Evolutionary conservation across 2,113 vertebrate genomes (phyloP), one percentile per base, ranked within the genome.

Genomic region (Microtus ochrogaster): DNA sequence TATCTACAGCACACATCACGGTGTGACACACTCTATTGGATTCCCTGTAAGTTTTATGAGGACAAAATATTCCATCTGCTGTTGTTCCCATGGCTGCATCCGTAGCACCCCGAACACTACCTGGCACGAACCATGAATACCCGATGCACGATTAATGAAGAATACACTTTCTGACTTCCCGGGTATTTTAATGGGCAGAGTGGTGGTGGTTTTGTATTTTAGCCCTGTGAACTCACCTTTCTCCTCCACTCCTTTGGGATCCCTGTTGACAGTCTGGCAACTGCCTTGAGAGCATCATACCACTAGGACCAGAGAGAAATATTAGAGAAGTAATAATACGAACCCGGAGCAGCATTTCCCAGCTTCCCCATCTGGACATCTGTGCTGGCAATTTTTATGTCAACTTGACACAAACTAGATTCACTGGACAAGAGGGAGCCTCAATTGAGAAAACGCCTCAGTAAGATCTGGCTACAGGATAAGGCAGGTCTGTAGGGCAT

Each of bases 191-290:
- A 74, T 91, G 26, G 55, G 61, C 9, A 93, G 47, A 77, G 19
- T 39, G 89, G 2, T 1, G 19, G 0, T 14, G 61, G 24, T 81
- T 90, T 77, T 77, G 21, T 77, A 39, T 79, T 78, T 52, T 0
- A 5, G 1, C 21, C 7, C 92, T 33, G 5, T 21, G 13, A 28
- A 41, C 91, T 97, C 97, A 99, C 99, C 99, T 99, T 99, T 97
- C 99, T 99, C 93, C 99, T 99, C 99, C 99, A 99, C 44, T 99
- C 99, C 96, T 99, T 99, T 0, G 99, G 99, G 91, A 99, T 99
- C 77, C 99, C 99, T 30, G 99, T 99, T 0, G 99, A 99, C 30
- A 99, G 98, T 26, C 99, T 98, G 65, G 99, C 99, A 97, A 99
- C 99, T 0, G 99, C 99, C 98, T 99, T 99, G 49, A 99, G 99